Conservation (phyloP, 2,797 vertebrate species). For the Manis javanica region DNA sequence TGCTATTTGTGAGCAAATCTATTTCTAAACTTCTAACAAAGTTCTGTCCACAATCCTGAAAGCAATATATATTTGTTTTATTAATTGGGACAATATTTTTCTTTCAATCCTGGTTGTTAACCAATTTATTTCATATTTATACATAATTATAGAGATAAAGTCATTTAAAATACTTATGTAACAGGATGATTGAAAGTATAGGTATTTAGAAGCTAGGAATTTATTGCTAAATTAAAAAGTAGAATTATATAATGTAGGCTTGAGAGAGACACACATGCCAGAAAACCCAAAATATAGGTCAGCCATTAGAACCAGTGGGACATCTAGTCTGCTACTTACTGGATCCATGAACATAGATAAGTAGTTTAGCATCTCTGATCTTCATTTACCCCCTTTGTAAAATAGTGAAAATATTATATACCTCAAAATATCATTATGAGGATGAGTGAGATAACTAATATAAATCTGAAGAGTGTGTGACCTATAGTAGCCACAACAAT, state of each 20-base stretch:
- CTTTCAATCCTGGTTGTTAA: neutral
- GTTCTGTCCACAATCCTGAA: neutral
- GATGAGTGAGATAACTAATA: neutral
- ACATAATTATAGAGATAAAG: neutral
- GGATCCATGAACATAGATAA: neutral
- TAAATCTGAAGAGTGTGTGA: neutral
- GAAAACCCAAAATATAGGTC: neutral
- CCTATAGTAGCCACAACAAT: neutral
- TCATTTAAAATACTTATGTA: neutral
- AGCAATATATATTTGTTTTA: neutral
- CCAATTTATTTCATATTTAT: neutral
- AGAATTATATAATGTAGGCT: neutral
- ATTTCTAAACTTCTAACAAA: no score
- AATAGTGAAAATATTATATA: neutral
- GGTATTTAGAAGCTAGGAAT: neutral
- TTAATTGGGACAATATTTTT: neutral
- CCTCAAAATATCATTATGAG: neutral
- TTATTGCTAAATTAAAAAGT: conserved; percentile 3
- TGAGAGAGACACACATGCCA: neutral
- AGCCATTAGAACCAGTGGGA: neutral
- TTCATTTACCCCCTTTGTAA: neutral
- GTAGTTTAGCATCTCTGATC: neutral
- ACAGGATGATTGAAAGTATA: neutral
- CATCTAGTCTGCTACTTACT: neutral
- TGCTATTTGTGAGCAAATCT: no score